These are phyloP conservation scores for Perca flavescens DNA, from an alignment of 2,113 vertebrate genomes.

Conservation along the genomic window DNA sequence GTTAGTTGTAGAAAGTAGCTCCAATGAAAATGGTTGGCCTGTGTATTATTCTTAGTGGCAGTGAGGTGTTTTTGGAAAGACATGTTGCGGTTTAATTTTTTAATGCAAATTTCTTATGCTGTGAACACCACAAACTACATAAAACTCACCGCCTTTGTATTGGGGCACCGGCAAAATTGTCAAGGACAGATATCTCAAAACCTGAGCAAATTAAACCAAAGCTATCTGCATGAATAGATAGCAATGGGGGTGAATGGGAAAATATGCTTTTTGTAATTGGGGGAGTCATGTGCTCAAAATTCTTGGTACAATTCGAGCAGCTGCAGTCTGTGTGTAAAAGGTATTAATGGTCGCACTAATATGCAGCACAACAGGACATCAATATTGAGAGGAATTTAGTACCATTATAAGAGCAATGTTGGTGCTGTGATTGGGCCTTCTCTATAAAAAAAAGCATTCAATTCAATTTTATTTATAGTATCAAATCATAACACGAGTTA, in stretches of 20 bases:
- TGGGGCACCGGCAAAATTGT: neutral
- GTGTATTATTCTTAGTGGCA: neutral
- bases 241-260: neutral
- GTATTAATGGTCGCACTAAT: neutral
- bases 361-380: neutral
- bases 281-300: neutral
- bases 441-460: neutral
- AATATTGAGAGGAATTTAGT: neutral
- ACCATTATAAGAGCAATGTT: neutral
- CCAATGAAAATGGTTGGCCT: neutral
- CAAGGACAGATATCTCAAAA: conserved; percentile 16
- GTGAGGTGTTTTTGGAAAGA: neutral
- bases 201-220: conserved; percentile 24
- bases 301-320: neutral
- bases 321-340: neutral
- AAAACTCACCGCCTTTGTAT: neutral
- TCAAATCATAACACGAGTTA: too few species aligned
- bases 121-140: neutral
- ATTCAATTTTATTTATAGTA: too few species aligned
- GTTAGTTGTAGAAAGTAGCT: neutral
- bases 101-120: conserved; percentile 2
- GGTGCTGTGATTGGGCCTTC: neutral
- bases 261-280: neutral
- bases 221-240: conserved; percentile 9
- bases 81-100: neutral